Conservation (phyloP, 2,797 vertebrate species). For the Microtus agrestis region DNA sequence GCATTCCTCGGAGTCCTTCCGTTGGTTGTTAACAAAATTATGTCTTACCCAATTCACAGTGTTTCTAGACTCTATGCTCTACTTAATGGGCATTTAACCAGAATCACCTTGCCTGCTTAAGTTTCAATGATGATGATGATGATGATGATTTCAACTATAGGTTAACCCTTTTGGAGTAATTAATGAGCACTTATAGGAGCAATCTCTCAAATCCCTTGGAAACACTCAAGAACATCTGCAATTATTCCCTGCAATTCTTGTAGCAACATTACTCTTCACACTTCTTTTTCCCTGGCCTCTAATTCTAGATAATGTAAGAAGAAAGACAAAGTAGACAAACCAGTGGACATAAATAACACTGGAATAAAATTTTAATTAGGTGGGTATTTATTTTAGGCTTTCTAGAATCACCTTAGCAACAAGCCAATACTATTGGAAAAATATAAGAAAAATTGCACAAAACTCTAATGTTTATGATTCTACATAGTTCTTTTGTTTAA, state of each 20-base stretch:
- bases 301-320: neutral
- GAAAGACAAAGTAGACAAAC: neutral
- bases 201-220: conserved; percentile 26
- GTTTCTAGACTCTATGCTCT: neutral
- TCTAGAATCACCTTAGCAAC: conserved; percentile 19
- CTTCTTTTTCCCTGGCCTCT: neutral
- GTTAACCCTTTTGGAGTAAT: conserved; percentile 62
- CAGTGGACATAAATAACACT: conserved; percentile 8
- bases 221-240: conserved; percentile 32
- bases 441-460: neutral
- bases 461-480: conserved; percentile 37
- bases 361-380: conserved; percentile 30
- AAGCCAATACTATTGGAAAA: neutral
- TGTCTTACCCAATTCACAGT: conserved; percentile 6
- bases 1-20: neutral
- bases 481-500: neutral
- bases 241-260: conserved; percentile 14
- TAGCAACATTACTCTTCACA: neutral
- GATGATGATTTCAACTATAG: conserved; percentile 10
- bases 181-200: neutral
- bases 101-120: conserved; percentile 55
- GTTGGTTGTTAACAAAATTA: neutral
- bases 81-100: conserved; percentile 39
- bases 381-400: neutral
- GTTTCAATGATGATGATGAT: neutral